These are phyloP conservation scores for Synaphobranchus kaupii DNA, from an alignment of 2,797 vertebrate species.

Conservation along the genomic window DNA sequence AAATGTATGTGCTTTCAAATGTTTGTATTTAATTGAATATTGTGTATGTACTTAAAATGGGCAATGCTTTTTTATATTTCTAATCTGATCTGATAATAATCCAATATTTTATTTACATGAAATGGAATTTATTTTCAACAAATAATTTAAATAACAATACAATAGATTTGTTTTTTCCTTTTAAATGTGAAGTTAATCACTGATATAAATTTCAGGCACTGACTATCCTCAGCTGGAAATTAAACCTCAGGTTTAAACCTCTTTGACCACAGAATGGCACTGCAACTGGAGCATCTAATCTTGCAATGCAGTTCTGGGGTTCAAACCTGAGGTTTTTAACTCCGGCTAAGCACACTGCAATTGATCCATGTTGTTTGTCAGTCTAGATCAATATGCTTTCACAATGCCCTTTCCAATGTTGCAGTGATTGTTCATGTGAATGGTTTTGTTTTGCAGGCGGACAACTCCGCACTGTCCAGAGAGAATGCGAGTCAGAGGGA, in stretches of 20 bases:
- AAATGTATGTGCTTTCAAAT: neutral
- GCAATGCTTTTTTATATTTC: neutral
- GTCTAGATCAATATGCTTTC: neutral
- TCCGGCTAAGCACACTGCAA: too few species aligned
- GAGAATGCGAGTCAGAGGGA: conserved; percentile 91
- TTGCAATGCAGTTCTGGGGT: too few species aligned
- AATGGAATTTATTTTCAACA: neutral
- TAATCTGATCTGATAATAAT: too few species aligned
- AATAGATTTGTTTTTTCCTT: neutral
- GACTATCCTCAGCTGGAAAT: too few species aligned
- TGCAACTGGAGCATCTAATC: too few species aligned
- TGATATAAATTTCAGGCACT: neutral
- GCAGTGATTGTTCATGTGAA: conserved; percentile 2
- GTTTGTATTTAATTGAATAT: neutral
- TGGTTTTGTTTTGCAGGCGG: conserved; percentile 70
- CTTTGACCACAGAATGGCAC: too few species aligned
- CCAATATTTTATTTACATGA: neutral
- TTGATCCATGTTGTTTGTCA: neutral
- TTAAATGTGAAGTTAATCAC: neutral
- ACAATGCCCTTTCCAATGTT: neutral
- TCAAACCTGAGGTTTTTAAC: too few species aligned
- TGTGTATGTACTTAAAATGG: neutral
- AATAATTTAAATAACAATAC: too few species aligned
- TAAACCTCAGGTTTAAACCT: too few species aligned
- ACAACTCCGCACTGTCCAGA: conserved; percentile 81